phyloP scores from a whole-genome alignment of 1,140 invertebrate species.

The Tyrophagus putrescentiae region DNA sequence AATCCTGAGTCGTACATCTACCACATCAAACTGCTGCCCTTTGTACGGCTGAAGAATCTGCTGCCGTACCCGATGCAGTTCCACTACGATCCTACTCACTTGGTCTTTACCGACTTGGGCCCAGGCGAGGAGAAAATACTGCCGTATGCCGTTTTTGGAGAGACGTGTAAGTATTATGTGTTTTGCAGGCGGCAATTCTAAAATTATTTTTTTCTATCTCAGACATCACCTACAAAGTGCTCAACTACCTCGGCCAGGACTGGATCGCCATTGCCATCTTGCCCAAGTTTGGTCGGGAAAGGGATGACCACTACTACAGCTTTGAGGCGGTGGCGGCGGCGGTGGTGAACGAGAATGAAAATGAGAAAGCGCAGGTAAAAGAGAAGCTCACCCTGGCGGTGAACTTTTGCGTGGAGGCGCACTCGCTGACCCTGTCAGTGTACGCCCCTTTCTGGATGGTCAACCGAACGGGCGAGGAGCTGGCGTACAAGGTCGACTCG shows the following conservation, averaged over 20 bases:
- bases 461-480: conserved; percentile 76
- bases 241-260: conserved; percentile 66
- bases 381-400: not conserved
- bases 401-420: conserved; percentile 9
- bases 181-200: not conserved
- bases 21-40: conserved; percentile 67
- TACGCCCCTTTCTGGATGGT: conserved; percentile 89
- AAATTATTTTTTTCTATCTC: not conserved
- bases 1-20: conserved; percentile 65
- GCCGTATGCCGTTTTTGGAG: conserved; percentile 51
- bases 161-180: conserved; percentile 41
- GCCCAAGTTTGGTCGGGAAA: conserved; percentile 30
- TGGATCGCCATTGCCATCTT: conserved; percentile 65
- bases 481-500: conserved; percentile 60
- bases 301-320: conserved; percentile 6
- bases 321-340: not conserved
- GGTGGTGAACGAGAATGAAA: no score
- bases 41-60: conserved; percentile 73
- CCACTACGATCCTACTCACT: conserved; percentile 37
- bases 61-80: conserved; percentile 63
- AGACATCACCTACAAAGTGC: conserved; percentile 42
- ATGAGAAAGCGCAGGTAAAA: no score
- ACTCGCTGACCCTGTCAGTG: not conserved
- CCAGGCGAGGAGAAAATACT: conserved; percentile 53
- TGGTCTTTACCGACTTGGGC: conserved; percentile 40